These are phyloP conservation scores for Marmota monax DNA, from an alignment of 2,113 vertebrate genomes.

Conservation along the genomic window DNA sequence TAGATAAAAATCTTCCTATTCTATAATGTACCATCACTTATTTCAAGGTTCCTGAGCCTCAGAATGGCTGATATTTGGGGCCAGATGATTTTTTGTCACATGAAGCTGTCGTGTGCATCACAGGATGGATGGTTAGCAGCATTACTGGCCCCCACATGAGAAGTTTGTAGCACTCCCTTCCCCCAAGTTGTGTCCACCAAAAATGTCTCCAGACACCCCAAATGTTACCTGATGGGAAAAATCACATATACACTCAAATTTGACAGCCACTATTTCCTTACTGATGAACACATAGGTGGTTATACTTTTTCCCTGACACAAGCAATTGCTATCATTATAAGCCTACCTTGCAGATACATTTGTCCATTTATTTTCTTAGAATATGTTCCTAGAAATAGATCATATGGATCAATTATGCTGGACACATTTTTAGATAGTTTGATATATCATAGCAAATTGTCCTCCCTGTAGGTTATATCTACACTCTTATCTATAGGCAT, in stretches of 20 bases:
- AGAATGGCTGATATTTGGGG: not conserved
- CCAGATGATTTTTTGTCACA: no score
- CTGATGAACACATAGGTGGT: not conserved
- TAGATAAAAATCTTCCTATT: not conserved
- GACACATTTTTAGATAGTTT: not conserved
- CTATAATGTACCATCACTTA: not conserved
- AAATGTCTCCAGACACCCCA: not conserved
- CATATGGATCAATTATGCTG: not conserved
- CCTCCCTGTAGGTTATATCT: not conserved
- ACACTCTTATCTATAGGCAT: not conserved
- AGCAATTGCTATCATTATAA: not conserved
- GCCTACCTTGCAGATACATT: not conserved
- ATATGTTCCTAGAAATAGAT: not conserved
- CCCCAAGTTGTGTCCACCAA: no score
- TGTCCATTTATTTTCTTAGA: not conserved
- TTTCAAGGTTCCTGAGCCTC: slow-evolving; percentile 5
- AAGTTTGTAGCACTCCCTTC: not conserved
- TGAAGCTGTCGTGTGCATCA: no score
- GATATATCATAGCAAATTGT: not conserved
- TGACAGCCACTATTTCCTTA: not conserved
- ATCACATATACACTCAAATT: not conserved
- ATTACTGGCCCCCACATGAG: not conserved
- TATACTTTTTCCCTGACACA: not conserved
- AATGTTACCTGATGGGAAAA: not conserved
- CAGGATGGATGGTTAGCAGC: no score